Percentiles rank a stretch among this genome's conserved stretches.
Evolutionary conservation across 2,113 vertebrate genomes (phyloP).

Genomic region (Oncorhynchus kisutch): DNA sequence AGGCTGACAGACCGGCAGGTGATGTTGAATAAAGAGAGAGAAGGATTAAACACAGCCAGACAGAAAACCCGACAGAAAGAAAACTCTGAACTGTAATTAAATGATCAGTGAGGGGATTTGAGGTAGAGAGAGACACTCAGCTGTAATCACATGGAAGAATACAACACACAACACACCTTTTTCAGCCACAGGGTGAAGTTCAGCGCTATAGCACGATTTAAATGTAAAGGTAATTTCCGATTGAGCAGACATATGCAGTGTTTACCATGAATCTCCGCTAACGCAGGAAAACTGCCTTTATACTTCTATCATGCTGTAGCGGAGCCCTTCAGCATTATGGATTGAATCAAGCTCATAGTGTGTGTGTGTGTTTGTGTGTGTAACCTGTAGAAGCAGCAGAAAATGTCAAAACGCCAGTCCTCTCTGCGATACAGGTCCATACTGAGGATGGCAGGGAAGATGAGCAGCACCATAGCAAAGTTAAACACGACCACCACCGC

Average conservation of each 20-base stretch:
- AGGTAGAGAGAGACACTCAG: constrained; percentile 23
- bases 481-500: constrained; percentile 98
- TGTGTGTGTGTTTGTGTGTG: neutral
- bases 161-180: neutral
- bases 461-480: constrained; percentile 97
- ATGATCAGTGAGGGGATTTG: constrained; percentile 42
- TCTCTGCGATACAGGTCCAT: constrained; percentile 97
- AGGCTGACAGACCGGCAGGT: neutral
- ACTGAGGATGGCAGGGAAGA: constrained; percentile 97
- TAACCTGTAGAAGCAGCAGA: constrained; percentile 98
- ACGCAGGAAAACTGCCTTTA: no score
- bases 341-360: neutral
- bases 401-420: constrained; percentile 93
- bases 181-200: neutral
- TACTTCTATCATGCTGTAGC: no score
- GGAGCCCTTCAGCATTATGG: no score
- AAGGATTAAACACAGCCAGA: constrained; percentile 1
- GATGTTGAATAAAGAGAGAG: constrained; percentile 43
- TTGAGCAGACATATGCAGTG: no score
- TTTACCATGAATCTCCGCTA: no score
- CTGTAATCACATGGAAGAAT: constrained; percentile 19
- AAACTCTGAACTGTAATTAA: constrained; percentile 49
- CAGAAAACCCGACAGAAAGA: constrained; percentile 22
- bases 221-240: no score
- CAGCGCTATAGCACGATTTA: no score